Evolutionary conservation across 1,140 invertebrate species (phyloP).

Genomic region (Eriosoma lanigerum): DNA sequence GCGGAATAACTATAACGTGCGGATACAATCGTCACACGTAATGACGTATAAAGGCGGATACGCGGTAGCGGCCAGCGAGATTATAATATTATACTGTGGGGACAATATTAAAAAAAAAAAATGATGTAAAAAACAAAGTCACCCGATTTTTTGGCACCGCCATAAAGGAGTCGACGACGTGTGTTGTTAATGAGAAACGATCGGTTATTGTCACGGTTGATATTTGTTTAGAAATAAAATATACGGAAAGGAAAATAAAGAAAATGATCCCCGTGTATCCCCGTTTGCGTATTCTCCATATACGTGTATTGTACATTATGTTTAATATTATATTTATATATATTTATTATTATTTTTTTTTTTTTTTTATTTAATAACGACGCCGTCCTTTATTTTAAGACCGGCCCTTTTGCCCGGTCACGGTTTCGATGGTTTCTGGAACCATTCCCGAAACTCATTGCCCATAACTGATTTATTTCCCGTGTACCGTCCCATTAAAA

Average conservation of each 20-base stretch:
- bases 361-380: slow-evolving; percentile 39
- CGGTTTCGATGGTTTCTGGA: slow-evolving; percentile 46
- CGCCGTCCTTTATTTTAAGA: slow-evolving; percentile 50
- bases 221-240: slow-evolving; percentile 31
- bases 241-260: neutral
- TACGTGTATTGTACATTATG: neutral
- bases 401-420: slow-evolving; percentile 35
- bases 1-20: too few relatives aligned
- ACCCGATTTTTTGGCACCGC: slow-evolving; percentile 35
- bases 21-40: neutral
- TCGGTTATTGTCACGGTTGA: slow-evolving; percentile 51
- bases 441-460: slow-evolving; percentile 49
- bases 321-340: neutral
- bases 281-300: neutral
- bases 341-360: too few relatives aligned
- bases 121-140: neutral
- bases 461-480: slow-evolving; percentile 51
- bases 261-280: neutral
- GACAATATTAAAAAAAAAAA: slow-evolving; percentile 32
- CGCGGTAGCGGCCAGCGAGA: neutral
- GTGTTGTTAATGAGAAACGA: slow-evolving; percentile 50
- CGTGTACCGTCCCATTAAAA: slow-evolving; percentile 49
- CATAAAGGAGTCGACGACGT: slow-evolving; percentile 47
- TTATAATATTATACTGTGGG: too few relatives aligned
- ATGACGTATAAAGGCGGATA: slow-evolving; percentile 16